Evolutionary conservation across 2,888 invertebrate genomes (phyloP).

Genomic region (Empis livida): DNA sequence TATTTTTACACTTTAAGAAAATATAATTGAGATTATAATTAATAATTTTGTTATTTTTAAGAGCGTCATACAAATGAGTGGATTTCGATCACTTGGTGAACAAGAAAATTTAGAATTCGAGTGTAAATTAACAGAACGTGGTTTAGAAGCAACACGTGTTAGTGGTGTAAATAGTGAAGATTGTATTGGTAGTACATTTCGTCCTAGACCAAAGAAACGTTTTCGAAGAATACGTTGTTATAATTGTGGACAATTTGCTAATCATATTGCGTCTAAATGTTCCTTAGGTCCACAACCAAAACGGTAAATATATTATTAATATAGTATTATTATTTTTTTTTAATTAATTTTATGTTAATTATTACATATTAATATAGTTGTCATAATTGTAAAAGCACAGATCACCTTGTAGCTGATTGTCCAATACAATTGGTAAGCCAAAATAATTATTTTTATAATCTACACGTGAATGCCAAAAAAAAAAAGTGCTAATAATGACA

Average conservation of each 20-base stretch:
- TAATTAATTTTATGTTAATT: background rate
- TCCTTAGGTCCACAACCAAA: conserved; percentile 79
- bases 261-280: conserved; percentile 86
- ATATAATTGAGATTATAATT: too few relatives aligned
- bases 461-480: too few relatives aligned
- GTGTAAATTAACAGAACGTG: conserved; percentile 71
- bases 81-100: conserved; percentile 73
- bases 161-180: conserved; percentile 64
- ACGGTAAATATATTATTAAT: conserved; percentile 29
- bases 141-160: conserved; percentile 74
- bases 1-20: too few relatives aligned
- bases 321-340: background rate
- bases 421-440: conserved; percentile 44
- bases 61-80: conserved; percentile 85
- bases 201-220: conserved; percentile 69
- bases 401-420: conserved; percentile 83
- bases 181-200: conserved; percentile 68
- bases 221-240: conserved; percentile 83
- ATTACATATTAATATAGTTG: conserved; percentile 36
- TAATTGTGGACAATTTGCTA: conserved; percentile 86
- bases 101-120: conserved; percentile 83
- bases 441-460: background rate
- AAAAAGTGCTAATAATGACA: too few relatives aligned
- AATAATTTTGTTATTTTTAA: conserved; percentile 34
- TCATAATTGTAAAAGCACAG: conserved; percentile 78